These are phyloP conservation scores for Brachyhypopomus gauderio DNA, from an alignment of 2,113 vertebrate species.

Conservation along the genomic window DNA sequence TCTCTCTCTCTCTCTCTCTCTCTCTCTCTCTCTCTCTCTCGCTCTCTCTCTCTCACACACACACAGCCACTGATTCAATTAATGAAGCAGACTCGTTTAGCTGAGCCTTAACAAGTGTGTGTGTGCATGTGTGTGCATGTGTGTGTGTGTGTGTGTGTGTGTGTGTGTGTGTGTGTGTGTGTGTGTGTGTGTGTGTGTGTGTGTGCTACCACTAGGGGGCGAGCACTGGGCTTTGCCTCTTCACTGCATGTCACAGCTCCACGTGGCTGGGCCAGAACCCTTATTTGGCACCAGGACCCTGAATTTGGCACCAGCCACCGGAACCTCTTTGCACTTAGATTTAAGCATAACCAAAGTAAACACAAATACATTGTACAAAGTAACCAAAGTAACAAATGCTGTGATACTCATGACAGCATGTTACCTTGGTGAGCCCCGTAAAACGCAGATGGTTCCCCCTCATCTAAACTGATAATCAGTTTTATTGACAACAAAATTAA, in stretches of 20 bases:
- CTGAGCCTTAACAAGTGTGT: not conserved
- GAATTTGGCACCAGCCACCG: not conserved
- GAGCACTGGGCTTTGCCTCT: slow-evolving; percentile 1
- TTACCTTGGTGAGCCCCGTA: no score
- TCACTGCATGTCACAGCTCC: slow-evolving; percentile 17
- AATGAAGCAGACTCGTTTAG: slow-evolving; percentile 20
- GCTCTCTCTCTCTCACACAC: not conserved
- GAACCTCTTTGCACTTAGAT: not conserved
- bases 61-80: not conserved
- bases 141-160: not conserved
- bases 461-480: no score
- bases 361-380: no score
- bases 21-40: not conserved
- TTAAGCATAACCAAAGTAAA: no score
- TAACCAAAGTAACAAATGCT: no score
- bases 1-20: not conserved
- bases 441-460: no score
- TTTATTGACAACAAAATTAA: no score
- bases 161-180: not conserved
- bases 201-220: slow-evolving; percentile 35
- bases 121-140: no score
- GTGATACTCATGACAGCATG: no score
- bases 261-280: slow-evolving; percentile 15
- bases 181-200: no score
- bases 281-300: no score